phyloP scores from a whole-genome alignment of 2,888 invertebrate species.

The Orthosia cruda region DNA sequence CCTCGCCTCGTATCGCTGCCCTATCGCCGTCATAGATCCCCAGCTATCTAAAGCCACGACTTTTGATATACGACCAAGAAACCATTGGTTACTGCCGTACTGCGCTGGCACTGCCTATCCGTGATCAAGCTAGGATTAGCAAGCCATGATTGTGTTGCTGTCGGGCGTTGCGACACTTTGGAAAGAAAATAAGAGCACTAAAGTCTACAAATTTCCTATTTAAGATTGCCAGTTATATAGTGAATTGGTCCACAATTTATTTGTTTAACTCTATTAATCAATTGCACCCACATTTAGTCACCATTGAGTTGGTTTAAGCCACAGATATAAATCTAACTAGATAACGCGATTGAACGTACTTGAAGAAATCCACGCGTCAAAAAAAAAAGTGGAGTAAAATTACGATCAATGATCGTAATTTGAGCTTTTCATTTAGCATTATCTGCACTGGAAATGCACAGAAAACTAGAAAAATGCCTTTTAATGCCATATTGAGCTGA shows the following conservation, averaged over 20 bases:
- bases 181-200: slow-evolving; percentile 7
- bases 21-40: slow-evolving; percentile 73
- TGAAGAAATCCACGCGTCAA: too few species aligned
- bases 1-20: slow-evolving; percentile 77
- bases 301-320: not conserved
- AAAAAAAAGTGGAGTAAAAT: too few species aligned
- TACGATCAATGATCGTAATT: too few species aligned
- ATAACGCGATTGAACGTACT: too few species aligned
- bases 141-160: slow-evolving; percentile 37
- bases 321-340: too few species aligned
- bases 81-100: slow-evolving; percentile 66
- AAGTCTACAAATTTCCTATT: slow-evolving; percentile 12
- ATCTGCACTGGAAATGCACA: too few species aligned
- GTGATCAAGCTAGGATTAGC: slow-evolving; percentile 64
- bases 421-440: too few species aligned
- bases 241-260: slow-evolving; percentile 24
- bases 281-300: slow-evolving; percentile 14
- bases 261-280: slow-evolving; percentile 4
- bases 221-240: not conserved
- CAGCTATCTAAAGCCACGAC: slow-evolving; percentile 71
- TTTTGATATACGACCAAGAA: slow-evolving; percentile 73
- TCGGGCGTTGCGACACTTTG: slow-evolving; percentile 1
- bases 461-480: too few species aligned
- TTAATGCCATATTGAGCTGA: too few species aligned
- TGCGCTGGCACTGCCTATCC: slow-evolving; percentile 36